Conservation (phyloP, 1,140 invertebrate species). For the Zelostemma sp. region DNA sequence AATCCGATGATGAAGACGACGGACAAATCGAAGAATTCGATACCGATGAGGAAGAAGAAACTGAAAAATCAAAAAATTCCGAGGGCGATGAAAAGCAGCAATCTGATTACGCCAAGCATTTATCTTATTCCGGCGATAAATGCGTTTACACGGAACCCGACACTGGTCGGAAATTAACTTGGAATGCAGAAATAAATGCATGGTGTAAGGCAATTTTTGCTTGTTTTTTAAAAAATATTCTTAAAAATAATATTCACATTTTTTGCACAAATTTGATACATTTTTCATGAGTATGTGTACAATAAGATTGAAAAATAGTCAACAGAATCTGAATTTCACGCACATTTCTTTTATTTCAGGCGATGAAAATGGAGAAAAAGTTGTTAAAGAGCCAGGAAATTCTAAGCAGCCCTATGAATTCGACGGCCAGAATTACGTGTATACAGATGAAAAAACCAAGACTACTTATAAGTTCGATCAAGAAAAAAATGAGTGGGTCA, state of each 20-base stretch:
- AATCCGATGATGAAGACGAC: too few species aligned
- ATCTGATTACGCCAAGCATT: slow-evolving; percentile 69
- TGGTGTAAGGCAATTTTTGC: slow-evolving; percentile 67
- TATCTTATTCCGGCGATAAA: slow-evolving; percentile 77
- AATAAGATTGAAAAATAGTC: too few species aligned
- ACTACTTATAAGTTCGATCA: slow-evolving; percentile 65
- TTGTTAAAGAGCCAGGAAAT: slow-evolving; percentile 20
- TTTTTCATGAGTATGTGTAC: too few species aligned
- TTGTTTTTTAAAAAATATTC: background rate
- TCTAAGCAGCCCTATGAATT: slow-evolving; percentile 66
- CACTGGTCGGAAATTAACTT: slow-evolving; percentile 77
- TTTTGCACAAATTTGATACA: too few species aligned
- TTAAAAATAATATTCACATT: slow-evolving; percentile 5
- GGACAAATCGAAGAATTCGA: slow-evolving; percentile 58
- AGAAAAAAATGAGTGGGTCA: slow-evolving; percentile 75
- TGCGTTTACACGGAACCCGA: slow-evolving; percentile 82
- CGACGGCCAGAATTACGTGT: slow-evolving; percentile 70
- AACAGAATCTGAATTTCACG: too few species aligned
- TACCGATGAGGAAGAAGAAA: slow-evolving; percentile 50
- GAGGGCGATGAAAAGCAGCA: slow-evolving; percentile 10
- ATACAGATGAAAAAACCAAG: slow-evolving; percentile 67
- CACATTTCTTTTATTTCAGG: slow-evolving; percentile 17
- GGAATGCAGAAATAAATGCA: slow-evolving; percentile 74
- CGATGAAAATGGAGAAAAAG: slow-evolving; percentile 35
- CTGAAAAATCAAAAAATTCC: too few species aligned